Conservation (phyloP, 2,797 vertebrate species). For the Saguinus oedipus region DNA sequence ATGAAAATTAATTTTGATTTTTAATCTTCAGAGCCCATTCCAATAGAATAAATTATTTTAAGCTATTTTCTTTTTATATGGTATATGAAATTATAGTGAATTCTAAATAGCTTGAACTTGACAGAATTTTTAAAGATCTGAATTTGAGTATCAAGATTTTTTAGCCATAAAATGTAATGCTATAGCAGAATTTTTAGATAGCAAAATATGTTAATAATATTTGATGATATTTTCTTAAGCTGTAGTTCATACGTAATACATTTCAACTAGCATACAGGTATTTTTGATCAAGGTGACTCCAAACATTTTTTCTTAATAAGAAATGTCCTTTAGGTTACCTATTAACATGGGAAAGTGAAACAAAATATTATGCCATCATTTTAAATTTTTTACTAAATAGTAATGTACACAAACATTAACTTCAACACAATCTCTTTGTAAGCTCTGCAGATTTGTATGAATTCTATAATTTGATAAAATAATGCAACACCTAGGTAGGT, state of each 20-base stretch:
- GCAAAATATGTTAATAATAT: neutral
- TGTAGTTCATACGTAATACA: neutral
- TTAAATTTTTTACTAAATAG: neutral
- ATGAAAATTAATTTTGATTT: neutral
- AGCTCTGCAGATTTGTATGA: neutral
- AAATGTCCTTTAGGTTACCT: neutral
- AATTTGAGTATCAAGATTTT: neutral
- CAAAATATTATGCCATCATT: neutral
- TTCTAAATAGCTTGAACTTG: neutral
- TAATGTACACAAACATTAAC: neutral
- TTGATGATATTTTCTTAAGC: neutral
- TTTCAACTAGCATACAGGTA: neutral
- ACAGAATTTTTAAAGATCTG: neutral
- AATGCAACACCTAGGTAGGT: neutral
- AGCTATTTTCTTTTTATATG: neutral
- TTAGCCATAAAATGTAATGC: neutral
- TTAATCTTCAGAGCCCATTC: neutral
- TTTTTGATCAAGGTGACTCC: neutral
- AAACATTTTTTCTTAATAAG: neutral
- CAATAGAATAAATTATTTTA: neutral
- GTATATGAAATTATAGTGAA: neutral
- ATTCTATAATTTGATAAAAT: neutral
- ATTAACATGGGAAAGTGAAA: neutral
- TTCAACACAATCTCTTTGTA: neutral
- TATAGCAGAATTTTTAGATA: neutral